Evolutionary conservation across 2,113 vertebrate species (phyloP).

Genomic region (Dipodomys merriami): DNA sequence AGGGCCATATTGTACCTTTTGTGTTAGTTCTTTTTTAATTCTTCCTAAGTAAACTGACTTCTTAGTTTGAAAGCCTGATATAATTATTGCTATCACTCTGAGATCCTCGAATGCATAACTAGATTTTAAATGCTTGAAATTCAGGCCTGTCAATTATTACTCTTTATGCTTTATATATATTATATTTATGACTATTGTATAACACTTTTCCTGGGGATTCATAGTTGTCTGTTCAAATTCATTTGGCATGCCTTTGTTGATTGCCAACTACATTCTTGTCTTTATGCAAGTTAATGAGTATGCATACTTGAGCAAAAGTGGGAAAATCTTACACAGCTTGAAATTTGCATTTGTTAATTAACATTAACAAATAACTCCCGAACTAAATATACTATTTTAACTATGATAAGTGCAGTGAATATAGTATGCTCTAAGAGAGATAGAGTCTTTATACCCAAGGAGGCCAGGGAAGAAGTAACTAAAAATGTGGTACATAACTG

Average conservation of each 20-base stretch:
- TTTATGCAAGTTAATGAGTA: not conserved
- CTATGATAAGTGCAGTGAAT: not conserved
- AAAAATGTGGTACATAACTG: not conserved
- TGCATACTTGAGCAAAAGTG: not conserved
- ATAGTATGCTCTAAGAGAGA: not conserved
- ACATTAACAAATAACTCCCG: not conserved
- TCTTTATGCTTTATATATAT: not conserved
- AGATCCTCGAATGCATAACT: not conserved
- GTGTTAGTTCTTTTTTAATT: not conserved
- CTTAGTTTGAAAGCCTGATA: not conserved
- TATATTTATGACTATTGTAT: not conserved
- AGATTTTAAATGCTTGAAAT: not conserved
- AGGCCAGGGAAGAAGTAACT: not conserved
- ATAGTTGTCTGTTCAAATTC: not conserved
- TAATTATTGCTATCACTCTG: not conserved
- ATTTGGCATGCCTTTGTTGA: not conserved
- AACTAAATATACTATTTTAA: not conserved
- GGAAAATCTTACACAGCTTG: not conserved
- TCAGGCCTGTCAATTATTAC: not conserved
- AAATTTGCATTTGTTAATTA: not conserved
- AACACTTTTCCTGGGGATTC: not conserved
- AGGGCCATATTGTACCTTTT: not conserved
- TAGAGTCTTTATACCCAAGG: not conserved
- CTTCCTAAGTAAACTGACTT: not conserved
- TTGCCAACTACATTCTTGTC: not conserved